Evolutionary conservation across 2,888 invertebrate genomes (phyloP), one percentile per base, ranked within the genome.

Genomic region (Empis livida): DNA sequence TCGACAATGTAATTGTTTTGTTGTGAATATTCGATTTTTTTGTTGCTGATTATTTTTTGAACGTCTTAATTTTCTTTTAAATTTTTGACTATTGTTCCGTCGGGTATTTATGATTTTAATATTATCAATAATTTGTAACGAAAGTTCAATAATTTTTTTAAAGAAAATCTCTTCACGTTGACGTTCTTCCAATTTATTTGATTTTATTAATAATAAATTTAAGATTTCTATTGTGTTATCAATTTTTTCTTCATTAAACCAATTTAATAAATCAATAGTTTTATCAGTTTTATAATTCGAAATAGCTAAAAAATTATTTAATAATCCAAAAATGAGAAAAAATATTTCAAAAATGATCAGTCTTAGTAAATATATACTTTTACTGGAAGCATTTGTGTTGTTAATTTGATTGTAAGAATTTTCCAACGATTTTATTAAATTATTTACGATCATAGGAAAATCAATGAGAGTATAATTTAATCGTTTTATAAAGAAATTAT

Each of bases 321-420:
- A 49, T 2, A 62, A 60, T 41, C 60, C 61, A 53, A 67, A 68
- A 53, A 66, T 57, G 1, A 66, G 55, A 46, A 60, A 66, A 27
- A 62, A 56, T 38, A 64, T 54, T 10, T 61, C 61, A 42, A 61
- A 60, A 3, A 61, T 49, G 5, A 65, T 54, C 13, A 35, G 13
- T n/a, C 13, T 35, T n/a, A 8, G 5, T n/a, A 35, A 13, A 3
- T 35, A 5, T 13, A 35, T 35, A 10, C 30, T 44, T 16, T 47
- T 23, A 42, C 16, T n/a, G 9, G 13, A 35, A 2, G 10, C n/a
- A 5, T n/a, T 35, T 8, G 2, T 27, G 2, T 27, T 27, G 9
- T 43, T 17, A 1, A 39, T 13, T 39, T 46, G 31, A n/a, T 41
- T 10, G 14, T 37, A 43, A 41, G 53, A 53, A 11, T 45, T 46